Conservation (phyloP, 2,888 invertebrate species). For the Stomorhina lunata region DNA sequence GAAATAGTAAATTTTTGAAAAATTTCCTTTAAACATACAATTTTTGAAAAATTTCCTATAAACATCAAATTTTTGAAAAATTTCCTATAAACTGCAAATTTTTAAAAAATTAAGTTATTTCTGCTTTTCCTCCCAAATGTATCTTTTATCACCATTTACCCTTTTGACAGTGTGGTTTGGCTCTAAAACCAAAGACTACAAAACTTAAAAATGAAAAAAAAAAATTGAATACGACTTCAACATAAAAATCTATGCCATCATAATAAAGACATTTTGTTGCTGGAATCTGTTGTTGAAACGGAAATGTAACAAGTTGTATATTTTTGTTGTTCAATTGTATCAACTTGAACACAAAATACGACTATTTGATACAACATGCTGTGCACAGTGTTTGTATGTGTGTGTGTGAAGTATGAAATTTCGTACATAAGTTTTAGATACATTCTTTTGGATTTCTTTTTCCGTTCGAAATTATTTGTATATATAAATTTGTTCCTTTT, state of each 20-base stretch:
- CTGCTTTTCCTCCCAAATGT: no score
- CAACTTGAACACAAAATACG: conserved; percentile 12
- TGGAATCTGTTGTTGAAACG: conserved; percentile 52
- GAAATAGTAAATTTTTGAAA: no score
- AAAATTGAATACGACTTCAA: no score
- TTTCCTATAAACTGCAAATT: no score
- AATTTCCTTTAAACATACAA: no score
- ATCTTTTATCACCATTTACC: neutral
- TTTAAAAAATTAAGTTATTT: no score
- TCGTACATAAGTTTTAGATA: neutral
- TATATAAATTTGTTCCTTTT: conserved; percentile 16
- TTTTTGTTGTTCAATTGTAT: conserved; percentile 46
- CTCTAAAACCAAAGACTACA: conserved; percentile 12
- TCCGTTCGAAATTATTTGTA: conserved; percentile 3
- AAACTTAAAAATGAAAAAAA: neutral
- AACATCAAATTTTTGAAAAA: no score
- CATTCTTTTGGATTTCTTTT: neutral
- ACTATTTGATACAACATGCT: neutral
- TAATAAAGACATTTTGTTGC: conserved; percentile 56
- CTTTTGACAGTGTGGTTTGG: neutral
- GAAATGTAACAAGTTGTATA: conserved; percentile 64
- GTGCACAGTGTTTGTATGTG: neutral
- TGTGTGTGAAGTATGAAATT: neutral
- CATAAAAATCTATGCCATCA: conserved; percentile 8
- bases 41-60: no score